These are phyloP conservation scores for Xestia xanthographa DNA, from an alignment of 2,888 invertebrate species.

Conservation along the genomic window DNA sequence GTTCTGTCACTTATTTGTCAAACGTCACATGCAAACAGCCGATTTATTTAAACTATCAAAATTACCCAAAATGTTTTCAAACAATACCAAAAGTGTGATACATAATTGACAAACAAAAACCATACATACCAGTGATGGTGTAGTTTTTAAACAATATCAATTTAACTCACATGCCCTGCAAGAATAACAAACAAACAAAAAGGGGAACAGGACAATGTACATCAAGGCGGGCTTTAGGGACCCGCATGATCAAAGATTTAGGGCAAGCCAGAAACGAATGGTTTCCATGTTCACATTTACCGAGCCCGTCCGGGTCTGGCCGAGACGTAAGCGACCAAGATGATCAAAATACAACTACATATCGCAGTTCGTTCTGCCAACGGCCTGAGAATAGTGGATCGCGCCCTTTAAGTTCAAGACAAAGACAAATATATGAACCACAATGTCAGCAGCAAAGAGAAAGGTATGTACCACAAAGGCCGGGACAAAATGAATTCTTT, in stretches of 20 bases:
- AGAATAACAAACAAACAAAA: neutral
- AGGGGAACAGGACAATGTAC: neutral
- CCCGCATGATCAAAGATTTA: conserved; percentile 15
- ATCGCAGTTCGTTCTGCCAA: conserved; percentile 4
- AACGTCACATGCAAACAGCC: conserved; percentile 1
- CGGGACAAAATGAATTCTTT: neutral
- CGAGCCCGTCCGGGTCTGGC: neutral
- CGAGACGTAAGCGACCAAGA: neutral
- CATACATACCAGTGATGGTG: conserved; percentile 9
- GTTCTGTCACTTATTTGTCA: conserved; percentile 32
- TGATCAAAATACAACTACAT: conserved; percentile 5
- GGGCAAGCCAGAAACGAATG: neutral
- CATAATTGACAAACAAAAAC: neutral
- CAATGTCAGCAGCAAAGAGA: neutral
- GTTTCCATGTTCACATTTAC: neutral
- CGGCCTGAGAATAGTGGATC: neutral
- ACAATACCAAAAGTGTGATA: neutral
- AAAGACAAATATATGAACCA: neutral
- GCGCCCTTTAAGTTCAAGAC: neutral
- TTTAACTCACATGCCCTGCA: conserved; percentile 36
- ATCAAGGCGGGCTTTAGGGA: conserved; percentile 7
- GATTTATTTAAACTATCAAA: neutral
- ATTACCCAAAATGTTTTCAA: conserved; percentile 5
- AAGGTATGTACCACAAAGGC: neutral
- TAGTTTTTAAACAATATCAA: neutral